These are phyloP conservation scores for Listronotus oregonensis DNA, from an alignment of 1,140 invertebrate species.

Conservation along the genomic window DNA sequence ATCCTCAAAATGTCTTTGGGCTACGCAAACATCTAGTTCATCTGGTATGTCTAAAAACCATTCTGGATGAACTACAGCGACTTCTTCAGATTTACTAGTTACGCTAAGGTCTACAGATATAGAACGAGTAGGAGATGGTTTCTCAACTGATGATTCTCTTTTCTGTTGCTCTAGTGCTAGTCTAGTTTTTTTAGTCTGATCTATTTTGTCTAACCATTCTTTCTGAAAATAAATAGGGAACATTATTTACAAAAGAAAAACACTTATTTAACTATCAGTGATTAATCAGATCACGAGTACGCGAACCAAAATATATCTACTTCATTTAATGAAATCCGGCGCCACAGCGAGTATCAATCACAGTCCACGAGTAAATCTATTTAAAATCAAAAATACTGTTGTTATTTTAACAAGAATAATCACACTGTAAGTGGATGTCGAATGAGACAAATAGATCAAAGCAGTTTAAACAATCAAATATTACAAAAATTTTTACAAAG, in stretches of 20 bases:
- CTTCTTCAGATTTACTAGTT: slow-evolving; percentile 32
- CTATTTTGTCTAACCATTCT: slow-evolving; percentile 94
- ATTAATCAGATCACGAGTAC: too few relatives aligned
- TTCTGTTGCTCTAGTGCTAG: slow-evolving; percentile 71
- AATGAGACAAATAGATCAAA: too few relatives aligned
- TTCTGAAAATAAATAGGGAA: slow-evolving; percentile 64
- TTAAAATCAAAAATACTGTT: too few relatives aligned
- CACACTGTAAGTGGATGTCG: too few relatives aligned
- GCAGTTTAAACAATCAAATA: too few relatives aligned
- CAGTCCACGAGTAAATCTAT: too few relatives aligned
- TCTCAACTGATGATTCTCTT: slow-evolving; percentile 53
- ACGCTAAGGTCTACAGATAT: slow-evolving; percentile 58
- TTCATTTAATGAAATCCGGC: too few relatives aligned
- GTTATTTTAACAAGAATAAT: too few relatives aligned
- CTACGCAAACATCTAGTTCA: slow-evolving; percentile 94
- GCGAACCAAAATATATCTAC: too few relatives aligned
- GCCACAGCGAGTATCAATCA: too few relatives aligned
- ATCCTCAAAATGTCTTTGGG: slow-evolving; percentile 96
- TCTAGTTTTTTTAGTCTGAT: slow-evolving; percentile 86
- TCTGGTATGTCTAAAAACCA: slow-evolving; percentile 93
- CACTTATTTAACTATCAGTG: too few relatives aligned
- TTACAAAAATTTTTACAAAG: too few relatives aligned
- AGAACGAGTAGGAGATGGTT: slow-evolving; percentile 56
- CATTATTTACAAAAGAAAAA: background rate
- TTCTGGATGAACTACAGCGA: slow-evolving; percentile 65